phyloP scores from a whole-genome alignment of 1,140 invertebrate genomes.

The Goniozus legneri region DNA sequence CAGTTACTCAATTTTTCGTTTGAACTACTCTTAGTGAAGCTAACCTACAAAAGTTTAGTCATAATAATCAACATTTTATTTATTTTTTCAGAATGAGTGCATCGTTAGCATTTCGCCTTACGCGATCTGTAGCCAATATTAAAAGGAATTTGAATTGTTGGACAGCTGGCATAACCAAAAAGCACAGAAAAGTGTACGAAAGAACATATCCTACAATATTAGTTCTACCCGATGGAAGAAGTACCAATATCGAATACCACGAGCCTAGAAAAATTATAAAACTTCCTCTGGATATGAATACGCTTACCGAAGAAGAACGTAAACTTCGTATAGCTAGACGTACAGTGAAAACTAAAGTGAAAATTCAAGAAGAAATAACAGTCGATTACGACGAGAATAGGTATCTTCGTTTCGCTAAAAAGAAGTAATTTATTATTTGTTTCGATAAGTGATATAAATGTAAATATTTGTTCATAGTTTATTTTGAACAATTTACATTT shows the following conservation, averaged over 20 bases:
- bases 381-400: conserved; percentile 74
- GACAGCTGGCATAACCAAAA: conserved; percentile 66
- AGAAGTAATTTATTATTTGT: too few relatives aligned
- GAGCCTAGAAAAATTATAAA: conserved; percentile 82
- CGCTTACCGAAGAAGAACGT: conserved; percentile 67
- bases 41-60: not conserved
- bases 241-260: conserved; percentile 74
- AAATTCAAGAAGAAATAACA: conserved; percentile 68
- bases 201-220: conserved; percentile 72
- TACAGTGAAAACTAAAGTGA: conserved; percentile 72
- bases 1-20: too few relatives aligned
- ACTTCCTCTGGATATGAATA: conserved; percentile 73
- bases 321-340: conserved; percentile 63
- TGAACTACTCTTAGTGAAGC: too few relatives aligned
- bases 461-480: conserved; percentile 6
- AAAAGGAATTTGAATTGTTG: conserved; percentile 60
- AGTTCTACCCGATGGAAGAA: conserved; percentile 80
- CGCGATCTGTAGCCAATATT: not conserved
- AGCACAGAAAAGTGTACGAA: conserved; percentile 67
- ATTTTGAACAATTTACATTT: conserved; percentile 3
- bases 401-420: conserved; percentile 73
- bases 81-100: conserved; percentile 35
- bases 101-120: conserved; percentile 5
- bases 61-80: not conserved
- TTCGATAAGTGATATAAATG: conserved; percentile 10